Percentiles rank a stretch among this genome's conserved stretches.
phyloP scores from a whole-genome alignment of 2,797 vertebrate genomes.

The Tapera naevia region DNA sequence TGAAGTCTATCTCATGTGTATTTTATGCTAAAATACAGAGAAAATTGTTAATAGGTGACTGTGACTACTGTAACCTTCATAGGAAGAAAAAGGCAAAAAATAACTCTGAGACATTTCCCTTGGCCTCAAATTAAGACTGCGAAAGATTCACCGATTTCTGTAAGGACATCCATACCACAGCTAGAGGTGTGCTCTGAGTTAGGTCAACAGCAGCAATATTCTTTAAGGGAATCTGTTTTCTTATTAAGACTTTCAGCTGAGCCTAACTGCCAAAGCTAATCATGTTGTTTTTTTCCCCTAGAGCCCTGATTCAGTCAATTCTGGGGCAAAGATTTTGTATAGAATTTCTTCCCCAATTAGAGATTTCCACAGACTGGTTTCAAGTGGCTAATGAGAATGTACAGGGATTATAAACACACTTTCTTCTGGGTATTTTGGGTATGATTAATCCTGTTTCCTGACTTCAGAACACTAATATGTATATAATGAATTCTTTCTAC shows the following conservation, averaged over 20 bases:
- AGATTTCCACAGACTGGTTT: conserved; percentile 48
- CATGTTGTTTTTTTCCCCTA: conserved; percentile 47
- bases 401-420: conserved; percentile 59
- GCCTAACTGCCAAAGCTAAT: conserved; percentile 57
- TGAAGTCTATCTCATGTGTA: background rate
- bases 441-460: conserved; percentile 61
- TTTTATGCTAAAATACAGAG: background rate
- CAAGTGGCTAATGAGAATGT: conserved; percentile 56
- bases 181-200: background rate
- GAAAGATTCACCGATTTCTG: background rate
- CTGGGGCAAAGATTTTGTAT: conserved; percentile 66
- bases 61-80: background rate
- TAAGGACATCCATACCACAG: background rate
- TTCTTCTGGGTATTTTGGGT: conserved; percentile 57
- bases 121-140: background rate
- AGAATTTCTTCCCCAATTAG: conserved; percentile 67
- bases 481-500: conserved; percentile 49
- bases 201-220: background rate
- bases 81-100: background rate
- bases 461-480: conserved; percentile 44
- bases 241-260: conserved; percentile 23
- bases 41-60: background rate
- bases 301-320: conserved; percentile 65
- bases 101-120: background rate
- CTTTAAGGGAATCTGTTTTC: conserved; percentile 20